Base-by-base conservation (phyloP, 1,140 invertebrate genomes). In the Drosophila pallidifrons region DNA sequence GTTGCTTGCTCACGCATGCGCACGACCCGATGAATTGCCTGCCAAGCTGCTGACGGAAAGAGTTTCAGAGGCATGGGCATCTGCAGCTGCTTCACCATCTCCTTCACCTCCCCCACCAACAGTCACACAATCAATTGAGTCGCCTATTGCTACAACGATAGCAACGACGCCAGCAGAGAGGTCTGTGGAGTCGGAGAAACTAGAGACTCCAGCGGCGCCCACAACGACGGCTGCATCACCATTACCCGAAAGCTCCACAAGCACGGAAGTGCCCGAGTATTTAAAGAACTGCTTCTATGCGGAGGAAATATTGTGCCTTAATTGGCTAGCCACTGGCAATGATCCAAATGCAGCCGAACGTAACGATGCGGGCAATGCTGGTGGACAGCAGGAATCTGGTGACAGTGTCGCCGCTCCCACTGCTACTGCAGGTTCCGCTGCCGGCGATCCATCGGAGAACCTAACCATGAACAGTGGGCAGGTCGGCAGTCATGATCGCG, bases 251-350 rank as follows among this genome's bases (percentile, higher is more conserved):
- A 5, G 58, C 4, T 51, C 15, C 30, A 20, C 35, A 57, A 13
- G 11, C 35, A 15, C 80, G 2, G 77, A 83, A 28, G 10, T 77
- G 41, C 89, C 89, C 0, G 79, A 91, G 6, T 91, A 91, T 57
- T 43, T 85, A 10, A 77, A 78, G 35, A 85, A 91, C 35, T 92
- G 91, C 16, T 92, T 92, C 46, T 86, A 91, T 46, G 91, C 87
- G 11, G 91, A 92, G 45, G 78, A 87, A 15, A 75, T 88, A 20
- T 15, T 92, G n/a, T 92, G 88, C 25, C 69, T 75, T 7, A 75
- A 77, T 25, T 75, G 75, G 68, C 58, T 41, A 8, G 28, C 30
- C 7, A n/a, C 25, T 1, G 13, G 16, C 15, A 73, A 71, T 0
- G 57, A 59, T 4, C 1, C 16, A 3, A 55, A 54, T 5, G 35